These are phyloP conservation scores for Lepidurus apus DNA, from an alignment of 1,140 invertebrate genomes.

Conservation along the genomic window DNA sequence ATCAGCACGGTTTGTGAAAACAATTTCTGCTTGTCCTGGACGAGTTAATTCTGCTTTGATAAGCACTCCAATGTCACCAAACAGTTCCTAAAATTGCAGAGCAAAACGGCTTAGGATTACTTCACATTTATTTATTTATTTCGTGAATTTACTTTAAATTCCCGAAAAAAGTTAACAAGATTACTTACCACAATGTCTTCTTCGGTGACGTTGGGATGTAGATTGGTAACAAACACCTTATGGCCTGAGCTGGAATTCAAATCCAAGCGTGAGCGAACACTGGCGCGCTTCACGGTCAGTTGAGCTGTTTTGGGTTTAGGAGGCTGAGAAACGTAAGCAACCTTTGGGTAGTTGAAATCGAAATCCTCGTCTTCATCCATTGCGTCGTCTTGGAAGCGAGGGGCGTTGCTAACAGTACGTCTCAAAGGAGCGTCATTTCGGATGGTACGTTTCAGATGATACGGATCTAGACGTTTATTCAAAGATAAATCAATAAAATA, in stretches of 20 bases:
- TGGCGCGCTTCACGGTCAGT: slow-evolving; percentile 9
- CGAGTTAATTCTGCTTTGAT: slow-evolving; percentile 74
- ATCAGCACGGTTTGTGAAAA: slow-evolving; percentile 76
- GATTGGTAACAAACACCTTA: slow-evolving; percentile 65
- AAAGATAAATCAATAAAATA: not conserved
- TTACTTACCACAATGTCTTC: slow-evolving; percentile 73
- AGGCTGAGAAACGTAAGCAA: not conserved
- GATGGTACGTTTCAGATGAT: not conserved
- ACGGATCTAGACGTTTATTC: not conserved
- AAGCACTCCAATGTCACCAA: slow-evolving; percentile 83
- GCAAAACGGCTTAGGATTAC: not conserved
- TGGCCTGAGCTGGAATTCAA: slow-evolving; percentile 43
- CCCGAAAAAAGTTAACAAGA: slow-evolving; percentile 34
- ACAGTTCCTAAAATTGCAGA: slow-evolving; percentile 63
- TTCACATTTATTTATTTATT: not conserved
- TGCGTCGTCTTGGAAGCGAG: not conserved
- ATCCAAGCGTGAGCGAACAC: slow-evolving; percentile 38
- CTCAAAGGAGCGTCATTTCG: not conserved
- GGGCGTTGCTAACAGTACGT: not conserved
- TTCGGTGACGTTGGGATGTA: slow-evolving; percentile 74
- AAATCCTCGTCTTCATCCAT: slow-evolving; percentile 14
- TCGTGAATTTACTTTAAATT: not conserved
- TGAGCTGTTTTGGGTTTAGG: slow-evolving; percentile 20
- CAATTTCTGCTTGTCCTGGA: slow-evolving; percentile 79
- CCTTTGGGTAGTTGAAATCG: slow-evolving; percentile 23